These are phyloP conservation scores for Plestiodon gilberti DNA, from an alignment of 2,113 vertebrate species.

Conservation along the genomic window DNA sequence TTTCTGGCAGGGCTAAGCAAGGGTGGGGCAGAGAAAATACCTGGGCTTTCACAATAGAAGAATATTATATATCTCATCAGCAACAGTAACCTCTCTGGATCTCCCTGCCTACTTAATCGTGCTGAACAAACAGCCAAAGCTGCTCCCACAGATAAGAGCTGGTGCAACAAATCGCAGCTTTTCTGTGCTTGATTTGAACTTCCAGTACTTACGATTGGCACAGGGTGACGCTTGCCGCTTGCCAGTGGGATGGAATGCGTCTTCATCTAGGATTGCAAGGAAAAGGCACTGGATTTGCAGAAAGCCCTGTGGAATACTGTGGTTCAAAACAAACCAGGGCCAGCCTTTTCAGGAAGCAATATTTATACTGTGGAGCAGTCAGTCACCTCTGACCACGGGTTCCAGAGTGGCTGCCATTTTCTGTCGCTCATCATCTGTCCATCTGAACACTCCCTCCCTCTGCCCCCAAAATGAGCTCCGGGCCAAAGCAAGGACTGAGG, in stretches of 20 bases:
- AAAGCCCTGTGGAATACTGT: neutral
- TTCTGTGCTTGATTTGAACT: constrained; percentile 28
- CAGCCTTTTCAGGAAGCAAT: neutral
- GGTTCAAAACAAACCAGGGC: neutral
- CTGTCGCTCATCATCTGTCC: too few relatives aligned
- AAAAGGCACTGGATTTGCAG: neutral
- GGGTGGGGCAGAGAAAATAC: constrained; percentile 63
- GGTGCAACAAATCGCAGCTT: constrained; percentile 45
- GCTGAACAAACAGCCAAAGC: constrained; percentile 56
- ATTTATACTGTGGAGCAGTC: neutral
- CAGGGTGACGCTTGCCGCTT: neutral
- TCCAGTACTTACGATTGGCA: constrained; percentile 12
- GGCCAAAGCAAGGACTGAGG: neutral
- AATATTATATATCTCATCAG: constrained; percentile 53
- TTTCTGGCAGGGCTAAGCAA: constrained; percentile 19
- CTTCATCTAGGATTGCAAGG: neutral
- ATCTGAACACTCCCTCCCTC: neutral
- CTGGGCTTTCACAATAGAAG: constrained; percentile 57
- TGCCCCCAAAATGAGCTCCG: neutral
- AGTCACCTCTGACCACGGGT: neutral
- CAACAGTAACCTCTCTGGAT: constrained; percentile 45
- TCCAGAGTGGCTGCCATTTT: neutral
- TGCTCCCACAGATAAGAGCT: constrained; percentile 64
- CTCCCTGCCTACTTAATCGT: constrained; percentile 60
- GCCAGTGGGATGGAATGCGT: constrained; percentile 21